phyloP scores from a whole-genome alignment of 2,797 vertebrate species.

The Myiothlypis coronata region DNA sequence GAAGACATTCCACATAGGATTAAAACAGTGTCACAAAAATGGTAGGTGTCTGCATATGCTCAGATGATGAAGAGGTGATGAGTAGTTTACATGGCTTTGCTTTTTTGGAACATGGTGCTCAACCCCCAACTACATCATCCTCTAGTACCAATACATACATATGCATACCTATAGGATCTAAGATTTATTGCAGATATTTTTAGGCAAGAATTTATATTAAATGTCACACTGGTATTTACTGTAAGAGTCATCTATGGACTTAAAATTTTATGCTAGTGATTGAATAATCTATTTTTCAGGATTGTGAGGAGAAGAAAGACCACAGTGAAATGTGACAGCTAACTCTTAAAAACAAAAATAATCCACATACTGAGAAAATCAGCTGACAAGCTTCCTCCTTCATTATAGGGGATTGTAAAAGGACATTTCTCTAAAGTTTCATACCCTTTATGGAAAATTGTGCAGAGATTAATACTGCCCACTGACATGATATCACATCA shows the following conservation, averaged over 20 bases:
- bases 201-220: slow-evolving; percentile 1
- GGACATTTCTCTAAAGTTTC: neutral
- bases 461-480: neutral
- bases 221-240: slow-evolving; percentile 18
- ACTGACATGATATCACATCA: neutral
- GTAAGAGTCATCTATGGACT: neutral
- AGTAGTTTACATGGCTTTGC: neutral
- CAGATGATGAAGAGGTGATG: slow-evolving; percentile 11
- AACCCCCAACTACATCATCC: neutral
- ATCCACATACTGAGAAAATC: neutral
- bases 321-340: neutral
- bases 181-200: neutral
- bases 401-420: neutral
- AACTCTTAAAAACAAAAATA: neutral
- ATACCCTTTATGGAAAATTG: neutral
- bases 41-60: slow-evolving; percentile 11
- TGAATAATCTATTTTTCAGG: neutral
- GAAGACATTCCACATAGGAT: neutral
- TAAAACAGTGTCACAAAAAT: neutral
- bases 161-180: neutral
- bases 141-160: neutral
- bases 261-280: neutral
- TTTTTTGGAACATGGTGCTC: neutral
- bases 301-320: neutral
- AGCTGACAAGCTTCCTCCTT: neutral